Evolutionary conservation across 2,888 invertebrate species (phyloP).

Genomic region (Phengaris alcon): DNA sequence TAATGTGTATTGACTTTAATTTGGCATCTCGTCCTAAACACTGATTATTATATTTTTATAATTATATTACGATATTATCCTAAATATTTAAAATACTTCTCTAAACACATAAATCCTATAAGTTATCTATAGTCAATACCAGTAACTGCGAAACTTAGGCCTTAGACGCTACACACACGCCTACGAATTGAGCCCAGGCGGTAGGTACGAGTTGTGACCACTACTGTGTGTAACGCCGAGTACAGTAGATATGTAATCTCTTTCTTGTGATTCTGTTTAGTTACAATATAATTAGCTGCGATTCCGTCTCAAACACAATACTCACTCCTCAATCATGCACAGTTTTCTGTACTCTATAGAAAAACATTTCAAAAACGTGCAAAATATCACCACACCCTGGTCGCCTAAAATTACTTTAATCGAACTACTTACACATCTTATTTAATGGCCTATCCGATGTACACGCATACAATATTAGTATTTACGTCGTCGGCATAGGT

Average conservation of each 20-base stretch:
- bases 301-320: slow-evolving; percentile 57
- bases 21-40: slow-evolving; percentile 82
- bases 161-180: slow-evolving; percentile 70
- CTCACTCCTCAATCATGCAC: slow-evolving; percentile 61
- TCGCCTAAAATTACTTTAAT: slow-evolving; percentile 78
- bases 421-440: slow-evolving; percentile 73
- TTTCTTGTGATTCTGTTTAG: slow-evolving; percentile 44
- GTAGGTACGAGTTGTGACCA: slow-evolving; percentile 34
- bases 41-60: slow-evolving; percentile 66
- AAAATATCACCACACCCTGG: slow-evolving; percentile 80
- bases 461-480: background rate
- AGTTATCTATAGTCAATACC: slow-evolving; percentile 77
- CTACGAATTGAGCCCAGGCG: slow-evolving; percentile 56
- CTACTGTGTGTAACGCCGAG: slow-evolving; percentile 64
- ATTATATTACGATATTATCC: slow-evolving; percentile 72
- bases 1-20: slow-evolving; percentile 84
- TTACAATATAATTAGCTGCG: slow-evolving; percentile 55
- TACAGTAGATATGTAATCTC: slow-evolving; percentile 73
- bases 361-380: slow-evolving; percentile 80
- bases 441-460: slow-evolving; percentile 50
- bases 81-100: slow-evolving; percentile 79
- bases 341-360: slow-evolving; percentile 67
- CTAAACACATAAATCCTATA: slow-evolving; percentile 79
- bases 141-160: slow-evolving; percentile 73
- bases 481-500: background rate